These are phyloP conservation scores for Tapirus indicus DNA, from an alignment of 2,797 vertebrate species.

Conservation along the genomic window DNA sequence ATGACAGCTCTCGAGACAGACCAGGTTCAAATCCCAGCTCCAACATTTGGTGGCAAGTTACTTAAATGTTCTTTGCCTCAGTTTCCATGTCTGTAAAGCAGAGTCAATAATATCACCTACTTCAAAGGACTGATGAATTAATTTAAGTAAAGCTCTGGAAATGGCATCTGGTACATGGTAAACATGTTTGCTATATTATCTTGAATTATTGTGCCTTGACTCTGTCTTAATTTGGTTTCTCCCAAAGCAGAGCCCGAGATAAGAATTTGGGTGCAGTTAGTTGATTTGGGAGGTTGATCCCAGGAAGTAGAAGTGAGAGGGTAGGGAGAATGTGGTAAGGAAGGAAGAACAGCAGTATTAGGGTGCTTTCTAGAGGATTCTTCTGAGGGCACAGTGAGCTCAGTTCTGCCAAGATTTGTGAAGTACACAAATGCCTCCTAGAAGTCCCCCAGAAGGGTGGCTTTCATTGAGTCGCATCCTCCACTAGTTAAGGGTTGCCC, in stretches of 20 bases:
- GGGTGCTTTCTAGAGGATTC: neutral
- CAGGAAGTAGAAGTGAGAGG: neutral
- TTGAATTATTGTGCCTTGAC: neutral
- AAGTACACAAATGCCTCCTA: neutral
- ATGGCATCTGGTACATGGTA: neutral
- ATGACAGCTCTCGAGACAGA: neutral
- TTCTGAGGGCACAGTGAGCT: neutral
- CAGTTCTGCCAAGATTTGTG: neutral
- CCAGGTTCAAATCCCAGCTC: neutral
- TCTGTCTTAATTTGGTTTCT: neutral
- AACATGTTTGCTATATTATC: neutral
- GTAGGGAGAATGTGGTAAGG: neutral
- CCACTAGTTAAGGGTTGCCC: neutral
- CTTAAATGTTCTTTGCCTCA: neutral
- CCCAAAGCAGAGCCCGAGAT: neutral
- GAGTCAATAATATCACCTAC: no score
- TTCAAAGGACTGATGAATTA: neutral
- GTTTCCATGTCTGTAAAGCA: neutral
- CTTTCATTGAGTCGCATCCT: neutral
- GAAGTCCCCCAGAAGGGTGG: neutral
- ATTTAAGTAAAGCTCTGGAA: neutral
- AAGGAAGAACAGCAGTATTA: neutral
- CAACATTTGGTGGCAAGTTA: neutral
- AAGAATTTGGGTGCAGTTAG: neutral
- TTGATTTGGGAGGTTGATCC: neutral